Percentiles rank a stretch among this genome's conserved stretches.
These are phyloP conservation scores for Erythrolamprus reginae DNA, from an alignment of 2,113 vertebrate species.

Conservation along the genomic window DNA sequence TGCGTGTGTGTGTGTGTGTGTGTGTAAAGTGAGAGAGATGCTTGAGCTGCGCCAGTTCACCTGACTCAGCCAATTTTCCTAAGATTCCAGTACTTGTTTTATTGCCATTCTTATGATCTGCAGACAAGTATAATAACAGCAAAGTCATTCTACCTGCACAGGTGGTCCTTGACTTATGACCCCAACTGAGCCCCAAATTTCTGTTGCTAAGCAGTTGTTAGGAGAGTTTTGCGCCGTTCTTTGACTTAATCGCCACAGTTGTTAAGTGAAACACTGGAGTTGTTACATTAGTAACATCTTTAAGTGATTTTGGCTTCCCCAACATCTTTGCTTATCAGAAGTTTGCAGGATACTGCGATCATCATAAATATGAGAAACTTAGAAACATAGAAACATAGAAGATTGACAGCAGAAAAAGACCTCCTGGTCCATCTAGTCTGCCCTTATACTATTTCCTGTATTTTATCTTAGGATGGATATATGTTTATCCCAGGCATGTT, in stretches of 20 bases:
- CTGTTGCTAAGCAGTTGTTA: not conserved
- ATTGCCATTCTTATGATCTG: not conserved
- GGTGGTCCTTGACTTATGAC: not conserved
- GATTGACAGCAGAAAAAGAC: too few relatives aligned
- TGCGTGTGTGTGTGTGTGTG: not conserved
- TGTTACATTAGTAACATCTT: not conserved
- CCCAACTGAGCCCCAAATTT: not conserved
- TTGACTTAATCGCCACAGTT: not conserved
- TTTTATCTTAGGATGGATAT: too few relatives aligned
- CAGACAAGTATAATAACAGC: not conserved
- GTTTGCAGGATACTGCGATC: not conserved
- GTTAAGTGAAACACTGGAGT: not conserved
- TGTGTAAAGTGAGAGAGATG: not conserved
- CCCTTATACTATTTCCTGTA: too few relatives aligned
- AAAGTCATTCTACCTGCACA: not conserved
- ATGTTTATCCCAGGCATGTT: too few relatives aligned
- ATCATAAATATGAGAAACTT: not conserved
- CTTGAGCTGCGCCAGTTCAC: not conserved
- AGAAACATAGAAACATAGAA: too few relatives aligned
- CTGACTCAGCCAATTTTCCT: not conserved
- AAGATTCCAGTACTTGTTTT: not conserved
- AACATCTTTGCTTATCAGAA: not conserved
- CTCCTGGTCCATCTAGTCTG: too few relatives aligned
- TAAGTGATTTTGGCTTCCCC: not conserved
- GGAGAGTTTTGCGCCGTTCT: not conserved